Evolutionary conservation across 2,113 vertebrate genomes (phyloP).

Genomic region (Tragelaphus buxtoni): DNA sequence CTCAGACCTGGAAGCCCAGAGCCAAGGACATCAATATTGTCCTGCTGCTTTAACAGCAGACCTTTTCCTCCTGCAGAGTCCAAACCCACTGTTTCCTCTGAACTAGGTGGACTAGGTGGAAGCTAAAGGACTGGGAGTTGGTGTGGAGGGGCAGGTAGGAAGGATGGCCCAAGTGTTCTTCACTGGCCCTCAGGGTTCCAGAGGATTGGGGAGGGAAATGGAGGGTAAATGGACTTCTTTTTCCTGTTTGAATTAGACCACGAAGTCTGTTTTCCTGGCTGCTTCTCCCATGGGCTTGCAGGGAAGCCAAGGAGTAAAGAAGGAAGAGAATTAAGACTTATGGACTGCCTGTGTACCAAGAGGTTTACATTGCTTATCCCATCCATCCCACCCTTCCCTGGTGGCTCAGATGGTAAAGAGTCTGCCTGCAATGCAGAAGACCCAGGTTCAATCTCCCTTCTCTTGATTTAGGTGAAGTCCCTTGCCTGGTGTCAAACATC

Average conservation of each 20-base stretch:
- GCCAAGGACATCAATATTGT: not conserved
- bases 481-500: not conserved
- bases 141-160: not conserved
- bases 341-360: not conserved
- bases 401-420: not conserved
- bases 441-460: not conserved
- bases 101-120: not conserved
- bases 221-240: not conserved
- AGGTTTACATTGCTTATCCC: not conserved
- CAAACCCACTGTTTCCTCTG: not conserved
- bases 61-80: not conserved
- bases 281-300: not conserved
- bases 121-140: not conserved
- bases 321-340: not conserved
- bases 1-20: not conserved
- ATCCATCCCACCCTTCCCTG: not conserved
- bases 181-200: not conserved
- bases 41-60: not conserved
- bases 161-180: not conserved
- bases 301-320: not conserved
- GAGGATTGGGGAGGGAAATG: not conserved
- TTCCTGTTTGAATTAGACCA: not conserved
- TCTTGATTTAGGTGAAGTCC: not conserved
- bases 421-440: not conserved
- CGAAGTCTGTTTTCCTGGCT: not conserved